Evolutionary conservation across 2,113 vertebrate species (phyloP).

Genomic region (Saiga tatarica): DNA sequence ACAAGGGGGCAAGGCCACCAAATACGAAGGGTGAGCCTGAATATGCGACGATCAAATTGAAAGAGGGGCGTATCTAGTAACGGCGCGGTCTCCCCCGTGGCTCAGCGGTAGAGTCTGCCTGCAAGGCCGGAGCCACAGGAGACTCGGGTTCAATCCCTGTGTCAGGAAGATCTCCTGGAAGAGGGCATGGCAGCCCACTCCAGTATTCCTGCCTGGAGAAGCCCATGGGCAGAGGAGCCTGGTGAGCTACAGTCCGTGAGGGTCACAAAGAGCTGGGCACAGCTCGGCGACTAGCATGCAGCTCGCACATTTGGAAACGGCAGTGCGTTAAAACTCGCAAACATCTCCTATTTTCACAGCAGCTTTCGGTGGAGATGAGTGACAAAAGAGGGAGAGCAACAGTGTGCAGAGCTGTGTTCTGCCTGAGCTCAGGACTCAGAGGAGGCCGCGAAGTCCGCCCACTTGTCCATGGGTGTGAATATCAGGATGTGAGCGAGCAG

Average conservation of each 20-base stretch:
- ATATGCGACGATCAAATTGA: rapidly evolving
- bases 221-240: rapidly evolving
- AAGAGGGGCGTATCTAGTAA: rapidly evolving
- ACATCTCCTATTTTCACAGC: rapidly evolving
- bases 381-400: rapidly evolving
- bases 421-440: not conserved
- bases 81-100: rapidly evolving
- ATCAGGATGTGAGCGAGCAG: rapidly evolving
- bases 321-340: rapidly evolving
- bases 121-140: not conserved
- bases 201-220: not conserved
- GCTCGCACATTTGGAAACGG: rapidly evolving
- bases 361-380: too few relatives aligned
- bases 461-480: rapidly evolving
- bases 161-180: not conserved
- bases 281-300: rapidly evolving
- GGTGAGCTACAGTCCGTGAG: rapidly evolving
- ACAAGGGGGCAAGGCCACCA: rapidly evolving
- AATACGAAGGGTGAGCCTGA: rapidly evolving
- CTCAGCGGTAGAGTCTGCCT: not conserved
- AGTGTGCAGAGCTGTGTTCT: not conserved
- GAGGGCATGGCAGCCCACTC: not conserved
- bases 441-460: rapidly evolving
- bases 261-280: not conserved
- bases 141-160: not conserved